Evolutionary conservation across 2,797 vertebrate genomes (phyloP).

Genomic region (Urocyon cinereoargenteus): DNA sequence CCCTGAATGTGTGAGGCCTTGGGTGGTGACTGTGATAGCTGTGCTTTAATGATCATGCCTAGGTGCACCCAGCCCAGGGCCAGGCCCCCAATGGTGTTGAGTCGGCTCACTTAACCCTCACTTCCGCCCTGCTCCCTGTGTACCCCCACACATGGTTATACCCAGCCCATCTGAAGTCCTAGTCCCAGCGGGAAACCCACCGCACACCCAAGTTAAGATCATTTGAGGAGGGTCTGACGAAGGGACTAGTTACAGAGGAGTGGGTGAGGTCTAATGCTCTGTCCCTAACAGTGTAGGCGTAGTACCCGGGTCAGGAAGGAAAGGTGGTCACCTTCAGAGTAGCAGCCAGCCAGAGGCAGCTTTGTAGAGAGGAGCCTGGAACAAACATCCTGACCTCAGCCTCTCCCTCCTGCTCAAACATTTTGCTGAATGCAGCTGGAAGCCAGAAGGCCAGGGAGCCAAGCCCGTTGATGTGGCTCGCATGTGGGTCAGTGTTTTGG

Average conservation of each 20-base stretch:
- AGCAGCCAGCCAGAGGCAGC: neutral
- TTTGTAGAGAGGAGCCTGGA: neutral
- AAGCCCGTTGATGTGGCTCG: neutral
- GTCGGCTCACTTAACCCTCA: neutral
- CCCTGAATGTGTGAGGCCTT: neutral
- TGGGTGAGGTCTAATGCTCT: neutral
- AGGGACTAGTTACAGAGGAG: neutral
- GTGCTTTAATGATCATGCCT: neutral
- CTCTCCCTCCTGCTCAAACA: neutral
- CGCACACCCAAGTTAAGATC: neutral
- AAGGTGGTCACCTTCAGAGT: neutral
- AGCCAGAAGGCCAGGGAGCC: neutral
- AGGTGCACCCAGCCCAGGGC: neutral
- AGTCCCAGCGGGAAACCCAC: neutral
- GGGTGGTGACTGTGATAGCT: neutral
- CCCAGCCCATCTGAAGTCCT: neutral
- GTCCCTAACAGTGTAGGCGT: neutral
- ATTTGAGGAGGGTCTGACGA: neutral
- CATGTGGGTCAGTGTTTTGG: neutral
- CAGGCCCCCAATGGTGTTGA: neutral
- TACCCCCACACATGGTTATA: neutral
- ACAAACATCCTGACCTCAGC: neutral
- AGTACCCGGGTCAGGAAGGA: neutral
- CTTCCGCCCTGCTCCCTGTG: neutral
- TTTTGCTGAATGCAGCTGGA: neutral